Evolutionary conservation across 92 coral and sea anemone genomes (phyloP).

Genomic region (Umimayanthus chanpuru): DNA sequence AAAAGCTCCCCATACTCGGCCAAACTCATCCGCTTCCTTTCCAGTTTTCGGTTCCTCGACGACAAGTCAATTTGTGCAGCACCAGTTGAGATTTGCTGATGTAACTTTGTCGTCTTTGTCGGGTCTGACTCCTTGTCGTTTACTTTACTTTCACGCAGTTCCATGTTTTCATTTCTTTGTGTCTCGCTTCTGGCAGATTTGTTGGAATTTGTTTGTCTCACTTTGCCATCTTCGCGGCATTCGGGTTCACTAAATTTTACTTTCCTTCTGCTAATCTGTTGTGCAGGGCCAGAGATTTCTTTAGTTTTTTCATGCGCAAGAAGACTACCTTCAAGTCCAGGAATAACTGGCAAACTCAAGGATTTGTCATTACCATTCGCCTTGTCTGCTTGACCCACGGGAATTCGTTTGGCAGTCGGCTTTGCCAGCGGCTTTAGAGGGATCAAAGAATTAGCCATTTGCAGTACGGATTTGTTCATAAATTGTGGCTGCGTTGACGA

Average conservation of each 20-base stretch:
- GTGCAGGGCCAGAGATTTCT: slow-evolving; percentile 4
- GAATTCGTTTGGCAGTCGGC: slow-evolving; percentile 13
- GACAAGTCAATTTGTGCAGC: background rate
- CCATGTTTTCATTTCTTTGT: background rate
- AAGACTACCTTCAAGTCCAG: background rate
- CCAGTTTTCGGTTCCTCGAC: slow-evolving; percentile 37
- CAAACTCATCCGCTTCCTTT: slow-evolving; percentile 4
- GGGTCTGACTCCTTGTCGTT: background rate
- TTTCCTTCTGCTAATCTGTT: background rate
- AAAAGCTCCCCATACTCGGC: slow-evolving; percentile 32
- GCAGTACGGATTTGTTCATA: background rate
- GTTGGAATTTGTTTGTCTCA: background rate
- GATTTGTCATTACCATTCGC: slow-evolving; percentile 4
- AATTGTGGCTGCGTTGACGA: background rate
- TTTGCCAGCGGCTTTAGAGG: slow-evolving; percentile 24
- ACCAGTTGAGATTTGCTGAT: background rate
- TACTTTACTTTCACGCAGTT: background rate
- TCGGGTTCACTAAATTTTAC: slow-evolving; percentile 2
- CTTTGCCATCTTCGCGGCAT: background rate
- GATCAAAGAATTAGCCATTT: slow-evolving; percentile 40
- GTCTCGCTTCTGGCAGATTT: background rate
- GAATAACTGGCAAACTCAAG: slow-evolving; percentile 19
- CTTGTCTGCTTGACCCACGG: slow-evolving; percentile 30
- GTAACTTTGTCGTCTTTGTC: background rate
- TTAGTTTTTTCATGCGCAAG: slow-evolving; percentile 12